Conservation (phyloP, 2,113 vertebrate species). For the Aythya baeri region DNA sequence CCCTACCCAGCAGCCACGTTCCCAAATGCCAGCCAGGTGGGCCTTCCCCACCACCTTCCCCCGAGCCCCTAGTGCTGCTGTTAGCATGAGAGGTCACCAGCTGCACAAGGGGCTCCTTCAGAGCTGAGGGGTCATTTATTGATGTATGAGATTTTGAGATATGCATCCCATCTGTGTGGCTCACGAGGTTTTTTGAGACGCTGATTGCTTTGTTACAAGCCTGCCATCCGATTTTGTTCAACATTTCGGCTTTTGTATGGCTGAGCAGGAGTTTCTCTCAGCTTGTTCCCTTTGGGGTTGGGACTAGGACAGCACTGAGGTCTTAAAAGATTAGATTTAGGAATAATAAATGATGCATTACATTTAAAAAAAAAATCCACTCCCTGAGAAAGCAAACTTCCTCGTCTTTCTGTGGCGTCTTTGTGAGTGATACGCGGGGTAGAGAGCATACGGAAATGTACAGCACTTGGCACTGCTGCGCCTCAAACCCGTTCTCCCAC, state of each 20-base stretch:
- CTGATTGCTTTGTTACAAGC: neutral
- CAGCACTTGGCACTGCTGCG: conserved; percentile 55
- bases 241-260: neutral
- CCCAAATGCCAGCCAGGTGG: neutral
- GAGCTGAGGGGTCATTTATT: neutral
- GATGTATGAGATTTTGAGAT: neutral
- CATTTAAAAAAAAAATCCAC: neutral
- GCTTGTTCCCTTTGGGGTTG: neutral
- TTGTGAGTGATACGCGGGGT: neutral
- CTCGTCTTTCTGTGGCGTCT: conserved; percentile 35
- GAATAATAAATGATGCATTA: neutral
- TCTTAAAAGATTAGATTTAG: conserved; percentile 31
- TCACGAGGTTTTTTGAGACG: accelerated
- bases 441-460: conserved; percentile 53
- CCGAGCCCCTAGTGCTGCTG: neutral
- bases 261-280: neutral
- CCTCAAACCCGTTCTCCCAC: conserved; percentile 73
- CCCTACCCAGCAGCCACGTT: neutral
- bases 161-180: neutral
- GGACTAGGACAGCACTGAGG: neutral
- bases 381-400: conserved; percentile 52
- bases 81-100: neutral
- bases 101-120: neutral
- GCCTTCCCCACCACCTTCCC: accelerated
- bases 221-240: neutral